Conservation (phyloP, 2,797 vertebrate species). For the Prunella strophiata region DNA sequence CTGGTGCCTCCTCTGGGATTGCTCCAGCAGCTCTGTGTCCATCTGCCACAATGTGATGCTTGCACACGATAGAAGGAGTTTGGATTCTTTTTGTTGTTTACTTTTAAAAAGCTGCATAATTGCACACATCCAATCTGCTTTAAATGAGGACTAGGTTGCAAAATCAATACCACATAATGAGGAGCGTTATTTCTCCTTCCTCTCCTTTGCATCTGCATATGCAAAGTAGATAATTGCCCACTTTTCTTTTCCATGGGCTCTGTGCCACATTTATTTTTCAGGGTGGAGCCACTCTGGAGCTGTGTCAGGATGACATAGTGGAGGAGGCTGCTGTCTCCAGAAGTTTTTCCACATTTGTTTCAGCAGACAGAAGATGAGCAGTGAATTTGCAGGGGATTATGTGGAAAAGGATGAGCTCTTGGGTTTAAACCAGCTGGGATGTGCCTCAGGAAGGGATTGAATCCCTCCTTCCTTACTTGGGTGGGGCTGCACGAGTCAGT, state of each 20-base stretch:
- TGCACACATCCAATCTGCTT: slow-evolving; percentile 5
- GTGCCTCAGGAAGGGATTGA: not conserved
- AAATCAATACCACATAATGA: slow-evolving; percentile 56
- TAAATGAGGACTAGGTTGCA: slow-evolving; percentile 30
- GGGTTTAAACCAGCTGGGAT: not conserved
- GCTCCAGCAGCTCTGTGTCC: not conserved
- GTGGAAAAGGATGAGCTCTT: not conserved
- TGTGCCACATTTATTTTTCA: slow-evolving; percentile 40
- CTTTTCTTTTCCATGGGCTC: slow-evolving; percentile 29
- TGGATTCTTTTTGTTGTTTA: not conserved
- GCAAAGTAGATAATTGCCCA: slow-evolving; percentile 43
- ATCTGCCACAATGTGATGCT: not conserved
- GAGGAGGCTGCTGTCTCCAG: not conserved
- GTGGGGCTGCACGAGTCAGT: not conserved
- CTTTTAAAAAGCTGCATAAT: slow-evolving; percentile 44
- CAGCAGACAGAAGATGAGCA: not conserved
- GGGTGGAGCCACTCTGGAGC: slow-evolving; percentile 49
- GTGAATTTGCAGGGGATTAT: not conserved
- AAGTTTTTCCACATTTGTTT: slow-evolving; percentile 26
- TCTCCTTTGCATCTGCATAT: slow-evolving; percentile 39
- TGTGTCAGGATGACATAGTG: slow-evolving; percentile 2
- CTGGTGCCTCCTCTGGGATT: not conserved
- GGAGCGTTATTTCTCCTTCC: slow-evolving; percentile 41
- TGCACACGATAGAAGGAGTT: not conserved
- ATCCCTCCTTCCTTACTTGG: not conserved